Evolutionary conservation across 2,888 invertebrate genomes (phyloP).

Genomic region (Sepiola atlantica): DNA sequence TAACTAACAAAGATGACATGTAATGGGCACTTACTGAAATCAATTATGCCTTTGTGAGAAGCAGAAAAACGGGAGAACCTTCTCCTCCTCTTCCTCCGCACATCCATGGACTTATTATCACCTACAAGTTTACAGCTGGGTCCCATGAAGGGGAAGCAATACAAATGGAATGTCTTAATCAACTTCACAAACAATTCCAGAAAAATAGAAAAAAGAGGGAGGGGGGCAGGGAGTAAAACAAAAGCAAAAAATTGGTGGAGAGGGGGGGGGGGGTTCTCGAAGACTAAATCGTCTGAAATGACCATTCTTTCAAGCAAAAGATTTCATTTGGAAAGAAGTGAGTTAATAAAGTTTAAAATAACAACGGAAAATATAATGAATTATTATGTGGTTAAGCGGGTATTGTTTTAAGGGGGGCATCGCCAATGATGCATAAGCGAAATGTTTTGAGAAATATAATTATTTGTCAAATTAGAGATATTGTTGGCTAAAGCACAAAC

Average conservation of each 20-base stretch:
- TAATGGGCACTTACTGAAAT: conserved; percentile 15
- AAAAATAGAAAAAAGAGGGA: neutral
- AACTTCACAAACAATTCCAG: neutral
- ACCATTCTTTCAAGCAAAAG: neutral
- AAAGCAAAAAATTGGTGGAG: neutral
- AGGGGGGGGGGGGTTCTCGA: neutral
- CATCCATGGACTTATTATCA: neutral
- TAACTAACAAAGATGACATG: neutral
- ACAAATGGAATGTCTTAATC: neutral
- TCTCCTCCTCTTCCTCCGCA: neutral
- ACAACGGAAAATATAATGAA: neutral
- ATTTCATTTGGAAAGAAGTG: neutral
- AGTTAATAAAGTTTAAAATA: neutral
- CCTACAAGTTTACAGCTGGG: neutral
- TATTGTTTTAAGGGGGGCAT: neutral
- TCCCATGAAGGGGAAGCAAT: neutral
- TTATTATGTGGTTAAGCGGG: neutral
- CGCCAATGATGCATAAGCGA: neutral
- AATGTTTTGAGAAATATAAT: neutral
- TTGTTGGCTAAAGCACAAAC: neutral
- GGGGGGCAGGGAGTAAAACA: neutral
- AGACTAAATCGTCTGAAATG: neutral
- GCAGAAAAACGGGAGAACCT: neutral
- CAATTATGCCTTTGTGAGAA: neutral
- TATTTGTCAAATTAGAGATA: neutral